Conservation (phyloP, 2,888 invertebrate genomes). For the Yponomeuta cagnagella region DNA sequence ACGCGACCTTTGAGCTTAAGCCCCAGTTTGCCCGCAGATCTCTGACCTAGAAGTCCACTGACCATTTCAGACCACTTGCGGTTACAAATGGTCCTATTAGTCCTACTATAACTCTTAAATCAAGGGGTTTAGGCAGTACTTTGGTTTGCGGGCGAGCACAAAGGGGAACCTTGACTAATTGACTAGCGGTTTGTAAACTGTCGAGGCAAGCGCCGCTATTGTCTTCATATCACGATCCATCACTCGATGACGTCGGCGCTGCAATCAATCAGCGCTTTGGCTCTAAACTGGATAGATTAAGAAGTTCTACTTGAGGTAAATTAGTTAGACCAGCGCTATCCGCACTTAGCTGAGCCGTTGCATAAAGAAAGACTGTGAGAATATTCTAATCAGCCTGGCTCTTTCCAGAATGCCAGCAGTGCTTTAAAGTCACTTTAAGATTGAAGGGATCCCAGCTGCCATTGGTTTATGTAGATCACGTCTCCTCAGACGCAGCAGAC, state of each 20-base stretch:
- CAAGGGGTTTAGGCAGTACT: background rate
- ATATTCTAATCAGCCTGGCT: too few species aligned
- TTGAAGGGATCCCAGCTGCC: too few species aligned
- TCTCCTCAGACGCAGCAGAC: too few species aligned
- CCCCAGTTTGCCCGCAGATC: background rate
- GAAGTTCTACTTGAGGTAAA: too few species aligned
- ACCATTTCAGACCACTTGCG: background rate
- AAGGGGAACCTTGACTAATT: background rate
- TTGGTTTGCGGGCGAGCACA: background rate
- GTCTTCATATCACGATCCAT: conserved; percentile 3
- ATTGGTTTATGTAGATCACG: too few species aligned
- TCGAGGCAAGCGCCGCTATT: background rate
- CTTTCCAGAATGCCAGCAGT: too few species aligned
- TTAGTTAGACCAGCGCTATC: too few species aligned
- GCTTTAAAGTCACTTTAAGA: too few species aligned
- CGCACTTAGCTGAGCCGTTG: too few species aligned
- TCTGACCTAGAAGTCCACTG: background rate
- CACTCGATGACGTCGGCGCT: background rate
- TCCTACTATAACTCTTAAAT: background rate
- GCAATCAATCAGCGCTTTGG: background rate
- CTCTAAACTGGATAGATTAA: background rate
- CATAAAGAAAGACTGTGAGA: too few species aligned
- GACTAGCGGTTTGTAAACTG: background rate
- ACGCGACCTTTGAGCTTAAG: background rate
- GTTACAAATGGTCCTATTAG: background rate